Base-by-base conservation (phyloP, 2,888 invertebrate genomes). In the Operophtera brumata region DNA sequence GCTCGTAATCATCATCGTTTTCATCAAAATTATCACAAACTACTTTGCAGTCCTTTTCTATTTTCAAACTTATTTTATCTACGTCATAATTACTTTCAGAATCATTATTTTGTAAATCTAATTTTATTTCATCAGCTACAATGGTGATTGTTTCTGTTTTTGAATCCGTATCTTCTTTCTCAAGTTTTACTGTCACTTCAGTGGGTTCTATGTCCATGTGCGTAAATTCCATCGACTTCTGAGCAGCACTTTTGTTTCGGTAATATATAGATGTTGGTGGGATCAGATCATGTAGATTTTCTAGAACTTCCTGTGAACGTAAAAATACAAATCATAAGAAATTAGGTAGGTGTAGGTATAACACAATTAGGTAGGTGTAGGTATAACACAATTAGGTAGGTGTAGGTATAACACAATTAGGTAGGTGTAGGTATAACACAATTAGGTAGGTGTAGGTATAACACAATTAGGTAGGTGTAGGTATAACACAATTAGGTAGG, bases 1-100 rank as follows among this genome's bases (percentile, higher is more conserved):
- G 55, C 4, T 39, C 25, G 8, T 50, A 55, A 10, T 46, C 44
- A 11, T 25, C 41, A 41, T 55, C 55, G 13, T 30, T 9, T 2
- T 34, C 14, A 36, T 48, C 47, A 47, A 48, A 40, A 39, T 25
- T 20, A 8, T 39, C 12, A 12, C 14, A 44, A 1, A 30, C 5
- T 10, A 3, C 40, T n/a, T 41, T 34, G 6, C 28, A 36, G 20
- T 14, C 25, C 14, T 50, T 26, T 47, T 50, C 39, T 6, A 46
- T 9, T 50, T 50, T 50, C 4, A 47, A 39, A 13, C 6, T 12
- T 3, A 43, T n/a, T n/a, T n/a, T 30, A 6, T 6, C 14, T 11
- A n/a, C 32, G 32, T 34, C n/a, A 12, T 20, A 2, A 30, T 32
- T 12, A 13, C 14, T 9, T 37, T 9, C 6, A 3, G 30, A 9